Conservation (phyloP, 2,113 vertebrate genomes). For the Euleptes europaea region DNA sequence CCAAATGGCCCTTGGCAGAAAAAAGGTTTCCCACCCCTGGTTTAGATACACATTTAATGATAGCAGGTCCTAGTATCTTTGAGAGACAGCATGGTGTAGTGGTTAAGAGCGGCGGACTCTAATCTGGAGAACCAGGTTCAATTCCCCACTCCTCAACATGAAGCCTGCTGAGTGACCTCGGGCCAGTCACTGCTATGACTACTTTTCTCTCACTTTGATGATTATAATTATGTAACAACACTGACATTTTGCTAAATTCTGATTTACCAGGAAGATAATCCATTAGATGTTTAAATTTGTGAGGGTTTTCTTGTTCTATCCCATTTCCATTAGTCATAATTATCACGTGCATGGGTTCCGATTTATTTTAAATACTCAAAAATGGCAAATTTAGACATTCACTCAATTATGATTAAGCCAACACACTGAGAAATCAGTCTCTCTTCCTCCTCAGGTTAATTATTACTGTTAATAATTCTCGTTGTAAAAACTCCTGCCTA, state of each 20-base stretch:
- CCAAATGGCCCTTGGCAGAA: too few relatives aligned
- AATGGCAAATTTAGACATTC: slow-evolving; percentile 43
- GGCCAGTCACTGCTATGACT: background rate
- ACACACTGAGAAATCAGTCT: slow-evolving; percentile 46
- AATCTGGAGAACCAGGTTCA: too few relatives aligned
- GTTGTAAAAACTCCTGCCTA: slow-evolving; percentile 56
- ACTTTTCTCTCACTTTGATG: background rate
- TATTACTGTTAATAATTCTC: slow-evolving; percentile 66
- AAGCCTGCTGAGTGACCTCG: too few relatives aligned
- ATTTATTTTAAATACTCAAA: slow-evolving; percentile 48
- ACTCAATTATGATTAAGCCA: slow-evolving; percentile 52
- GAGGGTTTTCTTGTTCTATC: background rate
- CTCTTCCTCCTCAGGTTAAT: slow-evolving; percentile 62
- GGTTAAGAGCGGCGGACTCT: too few relatives aligned
- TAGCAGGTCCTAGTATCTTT: background rate
- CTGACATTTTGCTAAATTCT: background rate
- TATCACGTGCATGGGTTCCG: slow-evolving; percentile 30
- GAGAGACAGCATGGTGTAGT: background rate
- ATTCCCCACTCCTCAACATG: too few relatives aligned
- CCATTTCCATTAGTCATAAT: slow-evolving; percentile 37
- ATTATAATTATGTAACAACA: background rate
- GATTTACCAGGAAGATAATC: background rate
- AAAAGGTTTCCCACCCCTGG: too few relatives aligned
- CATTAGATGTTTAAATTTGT: background rate
- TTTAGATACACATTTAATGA: background rate